Evolutionary conservation across 1,140 invertebrate genomes (phyloP).

Genomic region (Portunus trituberculatus): DNA sequence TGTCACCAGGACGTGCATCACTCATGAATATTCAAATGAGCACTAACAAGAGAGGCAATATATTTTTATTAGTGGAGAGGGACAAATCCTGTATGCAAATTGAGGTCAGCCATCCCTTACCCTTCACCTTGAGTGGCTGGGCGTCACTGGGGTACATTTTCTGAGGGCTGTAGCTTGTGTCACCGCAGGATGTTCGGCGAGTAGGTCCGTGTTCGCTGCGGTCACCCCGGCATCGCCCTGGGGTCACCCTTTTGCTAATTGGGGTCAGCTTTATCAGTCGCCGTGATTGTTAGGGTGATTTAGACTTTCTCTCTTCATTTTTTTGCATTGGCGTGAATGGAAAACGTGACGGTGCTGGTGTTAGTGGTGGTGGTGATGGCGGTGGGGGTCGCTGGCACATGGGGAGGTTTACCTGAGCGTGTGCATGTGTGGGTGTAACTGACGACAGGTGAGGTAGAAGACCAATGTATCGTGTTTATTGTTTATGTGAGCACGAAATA

Average conservation of each 20-base stretch:
- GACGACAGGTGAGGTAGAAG: too few species aligned
- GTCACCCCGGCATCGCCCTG: not conserved
- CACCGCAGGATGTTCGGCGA: slow-evolving; percentile 30
- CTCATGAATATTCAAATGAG: slow-evolving; percentile 14
- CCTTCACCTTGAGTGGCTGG: slow-evolving; percentile 27
- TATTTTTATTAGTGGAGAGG: slow-evolving; percentile 45
- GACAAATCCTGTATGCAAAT: slow-evolving; percentile 52
- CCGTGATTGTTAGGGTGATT: not conserved
- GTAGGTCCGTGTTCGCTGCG: not conserved
- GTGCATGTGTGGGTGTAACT: not conserved
- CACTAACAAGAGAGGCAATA: slow-evolving; percentile 32
- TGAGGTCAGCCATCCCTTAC: slow-evolving; percentile 34
- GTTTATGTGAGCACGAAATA: too few species aligned
- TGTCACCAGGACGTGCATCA: slow-evolving; percentile 8
- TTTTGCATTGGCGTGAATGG: not conserved
- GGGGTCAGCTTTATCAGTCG: slow-evolving; percentile 48
- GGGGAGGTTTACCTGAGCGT: not conserved
- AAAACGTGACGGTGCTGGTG: not conserved
- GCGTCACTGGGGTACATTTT: slow-evolving; percentile 31
- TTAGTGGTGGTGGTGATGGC: not conserved
- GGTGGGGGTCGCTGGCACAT: not conserved
- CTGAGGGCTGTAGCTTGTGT: not conserved
- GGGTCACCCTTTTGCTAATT: slow-evolving; percentile 42
- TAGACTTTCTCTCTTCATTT: not conserved
- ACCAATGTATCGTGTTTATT: too few species aligned